Conservation (phyloP, 2,797 vertebrate genomes). For the Tolypeutes matacus region DNA sequence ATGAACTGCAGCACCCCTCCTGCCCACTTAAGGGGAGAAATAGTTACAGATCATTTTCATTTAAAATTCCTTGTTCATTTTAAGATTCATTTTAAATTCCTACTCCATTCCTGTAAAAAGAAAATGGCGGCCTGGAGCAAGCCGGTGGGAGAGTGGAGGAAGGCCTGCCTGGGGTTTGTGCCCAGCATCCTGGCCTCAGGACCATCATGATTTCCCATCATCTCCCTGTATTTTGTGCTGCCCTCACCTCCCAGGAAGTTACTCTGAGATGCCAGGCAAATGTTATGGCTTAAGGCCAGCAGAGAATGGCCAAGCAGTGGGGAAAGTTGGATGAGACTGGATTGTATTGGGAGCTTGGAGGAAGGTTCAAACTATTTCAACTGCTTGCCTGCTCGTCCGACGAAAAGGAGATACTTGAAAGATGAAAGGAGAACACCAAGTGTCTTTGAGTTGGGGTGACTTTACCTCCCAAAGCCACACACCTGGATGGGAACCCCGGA, state of each 20-base stretch:
- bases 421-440: neutral
- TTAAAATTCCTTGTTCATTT: neutral
- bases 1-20: neutral
- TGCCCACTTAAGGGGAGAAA: neutral
- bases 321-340: neutral
- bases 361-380: neutral
- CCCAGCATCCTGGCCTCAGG: neutral
- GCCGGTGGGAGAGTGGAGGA: rapidly evolving
- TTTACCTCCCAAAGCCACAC: neutral
- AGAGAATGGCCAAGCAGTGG: neutral
- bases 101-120: neutral
- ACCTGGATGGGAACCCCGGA: neutral
- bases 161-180: rapidly evolving
- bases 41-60: neutral
- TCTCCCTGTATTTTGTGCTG: neutral
- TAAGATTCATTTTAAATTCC: too few relatives aligned
- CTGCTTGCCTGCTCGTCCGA: neutral
- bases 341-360: too few relatives aligned
- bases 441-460: neutral
- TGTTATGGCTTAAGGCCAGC: rapidly evolving
- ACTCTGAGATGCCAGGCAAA: neutral
- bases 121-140: rapidly evolving
- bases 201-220: too few relatives aligned
- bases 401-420: neutral
- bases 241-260: neutral